Base-by-base conservation (phyloP, 2,888 invertebrate genomes). In the Eristalis arbustorum region DNA sequence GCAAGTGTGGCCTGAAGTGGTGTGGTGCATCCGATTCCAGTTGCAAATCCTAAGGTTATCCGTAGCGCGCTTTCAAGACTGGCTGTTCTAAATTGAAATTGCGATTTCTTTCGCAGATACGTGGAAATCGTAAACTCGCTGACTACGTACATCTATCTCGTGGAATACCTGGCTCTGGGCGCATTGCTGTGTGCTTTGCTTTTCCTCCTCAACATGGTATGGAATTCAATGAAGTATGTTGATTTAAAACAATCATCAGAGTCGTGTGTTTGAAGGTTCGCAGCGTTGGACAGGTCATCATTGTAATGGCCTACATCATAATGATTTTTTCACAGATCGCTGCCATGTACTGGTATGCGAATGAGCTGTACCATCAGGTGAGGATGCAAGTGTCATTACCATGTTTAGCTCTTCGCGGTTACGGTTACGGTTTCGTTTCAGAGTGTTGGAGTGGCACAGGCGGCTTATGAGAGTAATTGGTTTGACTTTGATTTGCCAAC, bases 331-430 rank as follows among this genome's bases (percentile, higher is more conserved):
- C 91, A 22, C 91, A 92, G 80, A 91, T 91, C 75, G 89, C 91
- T 62, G 90, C 91, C 1, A 88, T 92, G 6, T 92, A 91, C 67
- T 92, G 91, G 91, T 92, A 90, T 88, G 92, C 91, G 42, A 91
- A 92, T 88, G 92, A 92, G 88, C 67, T 92, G 1, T 88, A 90
- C 63, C 90, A 91, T 40, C 90, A 91, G 90, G 91, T 90, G 66
- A 66, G 25, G 59, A 77, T 81, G 13, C 10, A 28, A 49, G 25
- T 80, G 23, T 42, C 14, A 8, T 22, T 11, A 76, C 72, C 5
- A 10, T 13, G 31, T 22, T 14, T 57, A 37, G 25, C 61, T 76
- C 10, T 14, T 49, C 18, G 18, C 49, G 49, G 49, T 18, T 18
- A 57, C 76, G 77, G 22, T 75, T n/a, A 49, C 49, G 49, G 49